Evolutionary conservation across 2,888 invertebrate species (phyloP), one percentile per base, ranked within the genome.

Genomic region (Cartodere bifasciata): DNA sequence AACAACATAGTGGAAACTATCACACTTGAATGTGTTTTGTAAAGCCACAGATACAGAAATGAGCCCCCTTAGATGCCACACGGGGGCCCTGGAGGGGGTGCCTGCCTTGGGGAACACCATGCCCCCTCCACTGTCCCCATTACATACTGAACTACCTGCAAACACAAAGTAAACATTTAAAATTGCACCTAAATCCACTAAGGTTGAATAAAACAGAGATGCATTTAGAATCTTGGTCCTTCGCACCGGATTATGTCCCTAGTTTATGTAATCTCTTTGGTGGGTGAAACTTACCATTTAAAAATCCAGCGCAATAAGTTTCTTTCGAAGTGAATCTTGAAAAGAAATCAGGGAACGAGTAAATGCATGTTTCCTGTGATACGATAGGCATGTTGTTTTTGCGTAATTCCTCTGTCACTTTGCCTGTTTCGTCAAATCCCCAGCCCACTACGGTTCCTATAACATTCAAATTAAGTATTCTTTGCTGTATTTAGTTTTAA

Each of bases 351-450:
- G 65, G 66, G 51, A 67, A 66, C 0, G 70, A 70, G 31, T 67
- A 53, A 41, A 72, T 60, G 49, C 72, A 72, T 4, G 67, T 66
- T 46, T 66, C 63, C 36, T 67, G 65, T 41, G 65, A 62, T 1
- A 71, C 68, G 9, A 72, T 60, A 0, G 71, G 71, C 70, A 72
- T 69, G 37, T 64, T 63, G 0, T 69, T 67, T 31, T 67, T 55
- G 11, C 62, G 64, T 15, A 72, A 48, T 35, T 68, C 67, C 40
- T 70, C 69, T 0, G 68, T 67, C 1, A 69, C 63, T n/a, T 61
- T 59, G n/a, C 68, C 68, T 1, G 61, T 64, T 38, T 68, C 68
- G 43, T 72, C 70, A 46, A 65, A 70, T 16, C 72, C 70, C 42
- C 57, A 57, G 6, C 57, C 57, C 16, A 54, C 50, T 1, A 56